phyloP scores from a whole-genome alignment of 1,140 invertebrate genomes.

The Caenorhabditis latens region DNA sequence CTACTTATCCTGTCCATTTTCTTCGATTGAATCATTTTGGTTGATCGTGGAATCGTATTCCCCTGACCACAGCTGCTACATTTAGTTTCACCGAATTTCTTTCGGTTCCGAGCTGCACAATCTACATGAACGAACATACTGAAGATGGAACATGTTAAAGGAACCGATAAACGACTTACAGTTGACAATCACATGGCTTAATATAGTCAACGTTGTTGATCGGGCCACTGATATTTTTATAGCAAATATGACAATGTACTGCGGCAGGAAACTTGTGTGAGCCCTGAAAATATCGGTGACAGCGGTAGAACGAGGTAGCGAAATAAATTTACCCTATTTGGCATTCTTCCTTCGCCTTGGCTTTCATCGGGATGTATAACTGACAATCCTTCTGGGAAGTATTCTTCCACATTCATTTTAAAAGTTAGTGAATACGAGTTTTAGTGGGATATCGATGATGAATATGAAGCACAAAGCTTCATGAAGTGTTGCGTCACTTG shows the following conservation, averaged over 20 bases:
- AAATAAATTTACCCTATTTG: background rate
- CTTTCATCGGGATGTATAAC: constrained; percentile 40
- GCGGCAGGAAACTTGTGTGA: background rate
- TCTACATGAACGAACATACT: constrained; percentile 36
- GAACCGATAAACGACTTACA: background rate
- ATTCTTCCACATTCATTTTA: constrained; percentile 29
- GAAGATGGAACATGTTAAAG: background rate
- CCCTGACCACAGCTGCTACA: constrained; percentile 20
- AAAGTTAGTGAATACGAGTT: background rate
- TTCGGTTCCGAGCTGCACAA: background rate
- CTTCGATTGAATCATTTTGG: background rate
- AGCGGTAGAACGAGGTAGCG: background rate
- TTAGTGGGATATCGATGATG: background rate
- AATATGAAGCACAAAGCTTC: too few species aligned
- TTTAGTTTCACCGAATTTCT: background rate
- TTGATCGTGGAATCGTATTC: constrained; percentile 7
- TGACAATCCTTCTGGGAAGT: constrained; percentile 41
- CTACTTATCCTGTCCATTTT: background rate
- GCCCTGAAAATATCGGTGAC: background rate
- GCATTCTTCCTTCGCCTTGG: background rate
- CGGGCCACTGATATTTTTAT: background rate
- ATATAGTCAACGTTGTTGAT: background rate
- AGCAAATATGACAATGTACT: constrained; percentile 43
- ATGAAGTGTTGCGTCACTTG: too few species aligned
- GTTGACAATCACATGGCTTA: constrained; percentile 40